Evolutionary conservation across 2,113 vertebrate genomes (phyloP).

Genomic region (Dascyllus trimaculatus): DNA sequence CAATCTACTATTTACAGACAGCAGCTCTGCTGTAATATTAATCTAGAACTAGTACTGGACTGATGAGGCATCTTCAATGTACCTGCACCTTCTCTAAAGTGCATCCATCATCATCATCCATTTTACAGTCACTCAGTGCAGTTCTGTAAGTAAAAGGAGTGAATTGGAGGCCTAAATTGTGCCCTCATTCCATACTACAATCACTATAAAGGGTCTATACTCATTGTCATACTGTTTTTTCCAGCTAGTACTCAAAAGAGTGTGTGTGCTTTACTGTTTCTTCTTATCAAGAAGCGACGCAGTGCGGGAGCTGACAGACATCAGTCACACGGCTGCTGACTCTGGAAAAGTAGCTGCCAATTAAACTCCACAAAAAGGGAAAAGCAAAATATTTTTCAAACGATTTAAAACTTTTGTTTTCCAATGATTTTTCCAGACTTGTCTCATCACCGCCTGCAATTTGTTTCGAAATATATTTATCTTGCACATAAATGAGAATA

Average conservation of each 20-base stretch:
- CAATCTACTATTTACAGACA: not conserved
- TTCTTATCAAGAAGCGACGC: not conserved
- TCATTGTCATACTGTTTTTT: not conserved
- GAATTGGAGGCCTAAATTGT: not conserved
- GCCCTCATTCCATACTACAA: not conserved
- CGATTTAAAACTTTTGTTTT: conserved; percentile 38
- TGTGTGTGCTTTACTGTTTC: not conserved
- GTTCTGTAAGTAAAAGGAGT: not conserved
- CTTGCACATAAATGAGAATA: conserved; percentile 32
- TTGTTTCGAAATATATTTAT: conserved; percentile 27
- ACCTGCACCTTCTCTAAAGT: not conserved
- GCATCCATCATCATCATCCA: not conserved
- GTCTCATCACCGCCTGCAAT: conserved; percentile 15
- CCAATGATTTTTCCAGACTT: not conserved
- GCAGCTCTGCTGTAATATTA: not conserved
- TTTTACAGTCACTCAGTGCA: not conserved
- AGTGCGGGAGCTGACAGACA: conserved; percentile 1
- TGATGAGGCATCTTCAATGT: not conserved
- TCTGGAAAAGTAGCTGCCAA: conserved; percentile 23
- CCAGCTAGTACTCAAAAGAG: not conserved
- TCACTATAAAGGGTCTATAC: not conserved
- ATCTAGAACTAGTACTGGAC: not conserved
- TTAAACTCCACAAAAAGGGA: conserved; percentile 18
- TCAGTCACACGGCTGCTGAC: conserved; percentile 17
- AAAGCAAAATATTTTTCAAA: conserved; percentile 25